Evolutionary conservation across 1,140 invertebrate genomes (phyloP), one percentile per base, ranked within the genome.

Genomic region (Triops cancriformis): DNA sequence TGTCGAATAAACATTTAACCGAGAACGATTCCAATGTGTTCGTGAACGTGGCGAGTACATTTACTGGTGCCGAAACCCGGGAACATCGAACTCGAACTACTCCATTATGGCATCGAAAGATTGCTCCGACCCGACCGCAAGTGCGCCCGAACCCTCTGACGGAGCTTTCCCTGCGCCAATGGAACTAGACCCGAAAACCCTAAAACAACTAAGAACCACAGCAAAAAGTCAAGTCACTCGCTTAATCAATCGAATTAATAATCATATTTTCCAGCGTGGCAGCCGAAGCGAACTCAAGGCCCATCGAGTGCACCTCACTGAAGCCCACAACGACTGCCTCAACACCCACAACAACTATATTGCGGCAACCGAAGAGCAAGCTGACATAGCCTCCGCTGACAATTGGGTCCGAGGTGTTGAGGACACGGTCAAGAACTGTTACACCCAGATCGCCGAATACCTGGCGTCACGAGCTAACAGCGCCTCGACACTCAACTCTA

Each of bases 321-420:
- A 75, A 10, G 42, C 42, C 28, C n/a, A 26, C 1, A 27, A 75
- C n/a, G 74, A 75, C 28, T 75, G 74, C n/a, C 23, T 42, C 23
- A 37, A 31, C n/a, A n/a, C 28, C 31, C 74, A 75, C 28, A 10
- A 31, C 23, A 75, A 37, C 28, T 75, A 4, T 75, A 42, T 75
- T n/a, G n/a, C n/a, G n/a, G n/a, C n/a, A n/a, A n/a, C n/a, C n/a
- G n/a, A n/a, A 18, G 11, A 18, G n/a, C 28, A 26, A 75, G n/a
- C 42, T 12, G 31, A 31, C 74, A 31, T 75, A 10, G 43, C 0
- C 10, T 23, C 23, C 7, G n/a, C 26, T 18, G 28, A 75, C 74
- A n/a, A 31, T 18, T 75, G 74, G 74, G 28, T 75, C 74, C 28
- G n/a, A 31, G 74, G 28, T 10, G n/a, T 75, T 7, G 74, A 75